Conservation (phyloP, 2,797 vertebrate genomes). For the Choloepus didactylus region DNA sequence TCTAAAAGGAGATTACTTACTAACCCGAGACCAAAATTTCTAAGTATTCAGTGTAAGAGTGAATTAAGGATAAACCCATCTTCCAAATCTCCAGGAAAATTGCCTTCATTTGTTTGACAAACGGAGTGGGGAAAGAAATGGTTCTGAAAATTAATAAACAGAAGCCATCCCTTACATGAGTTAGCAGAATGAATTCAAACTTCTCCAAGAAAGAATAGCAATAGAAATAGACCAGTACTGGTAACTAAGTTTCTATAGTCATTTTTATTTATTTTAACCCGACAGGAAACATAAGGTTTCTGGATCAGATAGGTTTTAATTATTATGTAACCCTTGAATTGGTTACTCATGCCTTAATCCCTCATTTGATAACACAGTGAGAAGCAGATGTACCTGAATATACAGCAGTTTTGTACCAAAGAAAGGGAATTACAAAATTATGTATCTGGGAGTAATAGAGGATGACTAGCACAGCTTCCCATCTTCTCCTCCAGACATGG, state of each 20-base stretch:
- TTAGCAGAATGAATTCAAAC: background rate
- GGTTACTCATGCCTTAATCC: fast-evolving
- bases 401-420: background rate
- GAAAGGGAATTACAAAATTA: background rate
- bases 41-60: background rate
- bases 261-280: background rate
- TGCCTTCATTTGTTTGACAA: background rate
- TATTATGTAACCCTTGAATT: background rate
- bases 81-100: background rate
- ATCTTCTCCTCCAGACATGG: background rate
- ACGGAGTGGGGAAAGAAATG: background rate
- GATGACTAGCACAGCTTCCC: background rate
- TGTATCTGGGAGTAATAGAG: no score
- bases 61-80: background rate
- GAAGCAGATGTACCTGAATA: background rate
- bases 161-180: background rate
- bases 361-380: background rate
- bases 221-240: background rate
- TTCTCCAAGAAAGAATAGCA: background rate
- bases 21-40: background rate
- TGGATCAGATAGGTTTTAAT: background rate
- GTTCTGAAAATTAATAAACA: background rate
- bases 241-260: background rate
- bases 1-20: background rate
- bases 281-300: background rate